Conservation (phyloP, 2,113 vertebrate genomes). For the Craseonycteris thonglongyai region DNA sequence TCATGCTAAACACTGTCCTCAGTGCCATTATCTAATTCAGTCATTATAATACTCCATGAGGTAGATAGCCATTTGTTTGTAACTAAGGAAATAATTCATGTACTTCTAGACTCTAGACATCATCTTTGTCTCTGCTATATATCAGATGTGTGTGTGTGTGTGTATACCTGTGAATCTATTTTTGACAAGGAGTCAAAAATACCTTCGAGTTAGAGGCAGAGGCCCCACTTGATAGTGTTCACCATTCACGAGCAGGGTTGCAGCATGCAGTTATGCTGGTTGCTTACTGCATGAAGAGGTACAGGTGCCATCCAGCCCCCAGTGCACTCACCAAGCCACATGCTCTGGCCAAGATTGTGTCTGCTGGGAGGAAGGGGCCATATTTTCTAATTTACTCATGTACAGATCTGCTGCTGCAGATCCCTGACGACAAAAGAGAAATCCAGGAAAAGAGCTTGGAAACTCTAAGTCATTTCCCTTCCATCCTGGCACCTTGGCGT, state of each 20-base stretch:
- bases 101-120: neutral
- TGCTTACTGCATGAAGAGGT: neutral
- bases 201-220: neutral
- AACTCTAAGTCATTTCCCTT: neutral
- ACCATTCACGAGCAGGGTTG: neutral
- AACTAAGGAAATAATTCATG: neutral
- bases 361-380: neutral
- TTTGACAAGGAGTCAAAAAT: neutral
- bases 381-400: neutral
- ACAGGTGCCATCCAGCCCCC: neutral
- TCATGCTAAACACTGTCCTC: neutral
- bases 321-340: no score
- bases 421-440: neutral
- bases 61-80: neutral
- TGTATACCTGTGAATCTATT: neutral
- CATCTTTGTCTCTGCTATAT: neutral
- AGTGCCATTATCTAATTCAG: neutral
- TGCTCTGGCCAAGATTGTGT: neutral
- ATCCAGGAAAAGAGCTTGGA: neutral
- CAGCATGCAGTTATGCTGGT: accelerated
- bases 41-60: neutral
- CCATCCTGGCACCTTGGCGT: neutral
- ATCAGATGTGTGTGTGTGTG: neutral
- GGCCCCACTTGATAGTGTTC: neutral
- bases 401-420: neutral